These are phyloP conservation scores for Dasypogon diadema DNA, from an alignment of 2,888 invertebrate species.

Conservation along the genomic window DNA sequence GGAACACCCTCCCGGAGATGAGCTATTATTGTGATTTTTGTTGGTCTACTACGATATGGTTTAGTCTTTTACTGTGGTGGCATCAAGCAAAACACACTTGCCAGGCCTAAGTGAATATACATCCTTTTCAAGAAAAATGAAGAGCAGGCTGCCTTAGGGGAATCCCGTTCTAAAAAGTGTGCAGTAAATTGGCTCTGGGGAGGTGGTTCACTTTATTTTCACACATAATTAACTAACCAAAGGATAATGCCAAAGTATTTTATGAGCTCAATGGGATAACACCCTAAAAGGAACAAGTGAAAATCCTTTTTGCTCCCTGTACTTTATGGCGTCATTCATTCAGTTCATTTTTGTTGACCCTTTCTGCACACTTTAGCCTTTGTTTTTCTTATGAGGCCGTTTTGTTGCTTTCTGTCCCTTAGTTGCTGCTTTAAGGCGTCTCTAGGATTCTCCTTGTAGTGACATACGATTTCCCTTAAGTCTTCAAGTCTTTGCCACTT, in stretches of 20 bases:
- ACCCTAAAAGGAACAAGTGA: slow-evolving; percentile 39
- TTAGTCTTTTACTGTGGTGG: not conserved
- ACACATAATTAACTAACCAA: slow-evolving; percentile 58
- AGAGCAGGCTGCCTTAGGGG: not conserved
- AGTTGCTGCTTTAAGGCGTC: not conserved
- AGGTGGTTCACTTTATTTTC: slow-evolving; percentile 56
- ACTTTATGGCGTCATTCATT: slow-evolving; percentile 36
- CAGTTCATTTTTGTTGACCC: slow-evolving; percentile 44
- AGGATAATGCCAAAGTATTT: slow-evolving; percentile 50
- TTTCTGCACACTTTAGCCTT: slow-evolving; percentile 6
- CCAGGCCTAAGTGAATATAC: slow-evolving; percentile 38
- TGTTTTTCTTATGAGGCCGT: slow-evolving; percentile 6
- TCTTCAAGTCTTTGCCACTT: slow-evolving; percentile 49
- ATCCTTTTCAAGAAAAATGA: slow-evolving; percentile 11
- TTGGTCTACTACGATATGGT: not conserved
- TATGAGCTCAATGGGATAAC: slow-evolving; percentile 39
- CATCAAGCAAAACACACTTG: slow-evolving; percentile 3
- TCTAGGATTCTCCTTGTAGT: slow-evolving; percentile 6
- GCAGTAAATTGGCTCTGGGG: slow-evolving; percentile 43
- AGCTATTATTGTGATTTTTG: slow-evolving; percentile 22
- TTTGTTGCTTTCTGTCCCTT: not conserved
- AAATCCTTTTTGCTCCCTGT: slow-evolving; percentile 38
- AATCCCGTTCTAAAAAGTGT: not conserved
- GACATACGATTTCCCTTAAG: slow-evolving; percentile 49
- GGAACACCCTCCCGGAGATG: not conserved